phyloP scores from a whole-genome alignment of 2,888 invertebrate genomes.

The Ctenicera cuprea region DNA sequence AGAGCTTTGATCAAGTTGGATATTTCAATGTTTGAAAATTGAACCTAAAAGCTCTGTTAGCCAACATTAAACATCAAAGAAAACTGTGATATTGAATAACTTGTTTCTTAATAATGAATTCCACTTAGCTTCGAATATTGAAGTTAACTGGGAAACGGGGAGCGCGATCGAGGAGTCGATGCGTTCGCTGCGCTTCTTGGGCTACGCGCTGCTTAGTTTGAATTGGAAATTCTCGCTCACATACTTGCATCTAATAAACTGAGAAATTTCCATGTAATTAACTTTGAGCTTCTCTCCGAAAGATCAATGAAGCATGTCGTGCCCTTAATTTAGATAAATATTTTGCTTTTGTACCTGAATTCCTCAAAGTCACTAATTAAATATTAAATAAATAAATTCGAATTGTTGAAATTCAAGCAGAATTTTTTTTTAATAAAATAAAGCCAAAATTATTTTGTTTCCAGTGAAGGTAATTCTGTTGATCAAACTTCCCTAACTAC shows the following conservation, averaged over 20 bases:
- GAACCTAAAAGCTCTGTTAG: conserved; percentile 63
- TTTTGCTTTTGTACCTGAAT: conserved; percentile 47
- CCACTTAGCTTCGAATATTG: conserved; percentile 66
- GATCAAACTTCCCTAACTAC: too few relatives aligned
- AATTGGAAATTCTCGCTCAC: conserved; percentile 73
- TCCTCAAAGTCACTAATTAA: conserved; percentile 38
- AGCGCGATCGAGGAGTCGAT: conserved; percentile 63
- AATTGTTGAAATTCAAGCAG: too few relatives aligned
- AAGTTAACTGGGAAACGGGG: conserved; percentile 59
- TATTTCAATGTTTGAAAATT: conserved; percentile 60
- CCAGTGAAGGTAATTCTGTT: too few relatives aligned
- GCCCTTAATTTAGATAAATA: conserved; percentile 42
- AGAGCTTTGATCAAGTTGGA: conserved; percentile 51
- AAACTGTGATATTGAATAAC: conserved; percentile 69
- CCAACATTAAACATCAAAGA: conserved; percentile 66
- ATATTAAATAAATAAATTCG: neutral
- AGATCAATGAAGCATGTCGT: conserved; percentile 66
- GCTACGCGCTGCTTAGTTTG: conserved; percentile 69
- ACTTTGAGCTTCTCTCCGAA: conserved; percentile 68
- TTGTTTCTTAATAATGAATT: conserved; percentile 71
- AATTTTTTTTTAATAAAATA: too few relatives aligned
- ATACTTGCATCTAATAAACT: conserved; percentile 73
- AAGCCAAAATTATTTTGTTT: too few relatives aligned
- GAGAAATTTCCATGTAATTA: conserved; percentile 73
- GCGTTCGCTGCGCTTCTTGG: conserved; percentile 63